phyloP scores from a whole-genome alignment of 1,140 invertebrate genomes.

The Scaptomyza graminum region DNA sequence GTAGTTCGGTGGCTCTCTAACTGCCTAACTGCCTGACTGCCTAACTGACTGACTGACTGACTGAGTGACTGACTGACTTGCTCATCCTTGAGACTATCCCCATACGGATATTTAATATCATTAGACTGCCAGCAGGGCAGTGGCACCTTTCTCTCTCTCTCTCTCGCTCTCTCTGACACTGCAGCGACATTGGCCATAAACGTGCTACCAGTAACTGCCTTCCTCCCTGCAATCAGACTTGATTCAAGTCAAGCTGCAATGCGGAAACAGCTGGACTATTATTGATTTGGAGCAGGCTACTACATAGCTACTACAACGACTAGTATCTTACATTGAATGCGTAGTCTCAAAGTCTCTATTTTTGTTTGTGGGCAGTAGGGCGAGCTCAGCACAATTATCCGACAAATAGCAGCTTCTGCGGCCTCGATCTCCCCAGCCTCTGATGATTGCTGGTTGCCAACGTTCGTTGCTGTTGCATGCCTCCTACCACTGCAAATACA shows the following conservation, averaged over 20 bases:
- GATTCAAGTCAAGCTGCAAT: constrained; percentile 41
- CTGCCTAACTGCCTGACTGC: background rate
- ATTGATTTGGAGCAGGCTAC: constrained; percentile 28
- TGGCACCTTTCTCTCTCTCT: constrained; percentile 42
- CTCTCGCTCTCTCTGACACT: constrained; percentile 35
- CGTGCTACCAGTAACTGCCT: constrained; percentile 32
- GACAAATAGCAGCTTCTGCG: constrained; percentile 78
- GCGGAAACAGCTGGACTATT: constrained; percentile 31
- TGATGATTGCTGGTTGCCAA: constrained; percentile 61
- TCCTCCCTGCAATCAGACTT: background rate
- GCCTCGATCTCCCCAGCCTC: constrained; percentile 42
- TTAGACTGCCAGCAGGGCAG: constrained; percentile 55
- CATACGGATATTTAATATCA: constrained; percentile 40
- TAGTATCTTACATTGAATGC: background rate
- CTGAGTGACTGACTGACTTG: background rate
- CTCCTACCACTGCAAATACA: background rate
- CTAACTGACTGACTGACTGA: background rate
- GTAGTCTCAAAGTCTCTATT: background rate
- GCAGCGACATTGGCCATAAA: constrained; percentile 45
- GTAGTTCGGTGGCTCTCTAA: constrained; percentile 56
- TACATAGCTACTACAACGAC: too few species aligned
- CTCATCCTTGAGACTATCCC: background rate
- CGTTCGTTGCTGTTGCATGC: background rate
- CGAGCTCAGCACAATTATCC: constrained; percentile 64
- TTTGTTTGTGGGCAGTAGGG: constrained; percentile 27